Evolutionary conservation across 2,888 invertebrate genomes (phyloP), one percentile per base, ranked within the genome.

Genomic region (Podabrus alpinus): DNA sequence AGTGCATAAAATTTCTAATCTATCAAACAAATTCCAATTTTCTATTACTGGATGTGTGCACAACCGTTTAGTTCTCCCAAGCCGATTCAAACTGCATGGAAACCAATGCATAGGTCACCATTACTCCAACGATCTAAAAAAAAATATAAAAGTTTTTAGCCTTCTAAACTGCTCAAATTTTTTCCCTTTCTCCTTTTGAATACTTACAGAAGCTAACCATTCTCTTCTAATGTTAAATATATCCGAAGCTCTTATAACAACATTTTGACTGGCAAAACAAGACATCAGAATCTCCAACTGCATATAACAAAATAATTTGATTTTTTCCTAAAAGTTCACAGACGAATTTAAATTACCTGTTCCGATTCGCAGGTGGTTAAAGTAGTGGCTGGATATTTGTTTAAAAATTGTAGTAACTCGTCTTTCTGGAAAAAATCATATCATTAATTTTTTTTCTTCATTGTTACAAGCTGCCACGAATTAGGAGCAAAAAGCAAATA

Each of bases 151-250:
- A 60, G 9, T 15, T 60, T 59, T 60, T 60, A 60, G 15, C 21
- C 15, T 60, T n/a, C n/a, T 1, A n/a, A 15, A 25, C 64, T n/a
- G 0, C 11, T 25, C 2, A 25, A 1, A 1, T 11, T 25, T n/a
- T n/a, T n/a, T n/a, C n/a, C n/a, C n/a, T n/a, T n/a, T n/a, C n/a
- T n/a, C n/a, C n/a, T n/a, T n/a, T n/a, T n/a, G n/a, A n/a, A 4
- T 9, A 45, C 66, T 71, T 71, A 71, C 71, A 17, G 71, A 71
- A 17, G 71, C 64, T 16, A 64, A 15, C 66, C 64, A 64, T 15
- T 64, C 16, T 19, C 15, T 25, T 11, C 64, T 21, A 59, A 64
- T 64, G 15, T 45, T 10, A 66, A 71, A 71, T 21, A 71, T 71
- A 4, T 66, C 64, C 7, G 71, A 64, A 16, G 29, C 71, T 29